Evolutionary conservation across 2,888 invertebrate genomes (phyloP).

Genomic region (Caenorhabditis wallacei): DNA sequence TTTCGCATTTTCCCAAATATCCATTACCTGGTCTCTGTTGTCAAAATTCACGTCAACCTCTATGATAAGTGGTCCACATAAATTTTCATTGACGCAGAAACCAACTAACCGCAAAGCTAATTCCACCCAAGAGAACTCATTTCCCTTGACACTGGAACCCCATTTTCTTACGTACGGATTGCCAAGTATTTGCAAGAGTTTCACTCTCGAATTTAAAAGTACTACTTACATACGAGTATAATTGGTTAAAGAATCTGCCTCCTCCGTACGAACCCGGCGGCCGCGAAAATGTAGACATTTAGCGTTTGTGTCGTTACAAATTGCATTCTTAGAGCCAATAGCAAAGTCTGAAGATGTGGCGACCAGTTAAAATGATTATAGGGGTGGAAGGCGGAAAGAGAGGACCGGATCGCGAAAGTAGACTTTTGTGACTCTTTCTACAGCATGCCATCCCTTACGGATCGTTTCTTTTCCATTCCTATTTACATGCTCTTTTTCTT

Average conservation of each 20-base stretch:
- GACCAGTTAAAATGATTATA: slow-evolving; percentile 66
- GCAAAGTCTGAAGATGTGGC: slow-evolving; percentile 58
- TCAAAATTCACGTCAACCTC: background rate
- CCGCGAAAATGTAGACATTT: slow-evolving; percentile 23
- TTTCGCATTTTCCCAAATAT: background rate
- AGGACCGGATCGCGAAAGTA: slow-evolving; percentile 28
- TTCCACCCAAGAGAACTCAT: slow-evolving; percentile 17
- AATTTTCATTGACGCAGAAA: slow-evolving; percentile 45
- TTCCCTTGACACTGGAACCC: slow-evolving; percentile 30
- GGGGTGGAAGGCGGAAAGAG: slow-evolving; percentile 27
- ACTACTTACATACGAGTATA: slow-evolving; percentile 27
- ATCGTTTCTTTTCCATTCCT: slow-evolving; percentile 33
- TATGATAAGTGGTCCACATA: slow-evolving; percentile 35
- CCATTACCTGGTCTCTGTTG: background rate
- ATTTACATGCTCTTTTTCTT: slow-evolving; percentile 14
- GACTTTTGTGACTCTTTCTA: slow-evolving; percentile 11
- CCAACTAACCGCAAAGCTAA: slow-evolving; percentile 9
- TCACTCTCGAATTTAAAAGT: slow-evolving; percentile 41
- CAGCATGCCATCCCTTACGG: slow-evolving; percentile 24
- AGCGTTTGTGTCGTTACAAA: slow-evolving; percentile 48
- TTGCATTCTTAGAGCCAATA: slow-evolving; percentile 63
- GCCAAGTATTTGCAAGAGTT: background rate
- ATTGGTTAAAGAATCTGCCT: slow-evolving; percentile 26
- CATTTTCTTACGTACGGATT: slow-evolving; percentile 43
- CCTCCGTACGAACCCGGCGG: background rate